Evolutionary conservation across 2,888 invertebrate genomes (phyloP).

Genomic region (Epirrhoe tristata): DNA sequence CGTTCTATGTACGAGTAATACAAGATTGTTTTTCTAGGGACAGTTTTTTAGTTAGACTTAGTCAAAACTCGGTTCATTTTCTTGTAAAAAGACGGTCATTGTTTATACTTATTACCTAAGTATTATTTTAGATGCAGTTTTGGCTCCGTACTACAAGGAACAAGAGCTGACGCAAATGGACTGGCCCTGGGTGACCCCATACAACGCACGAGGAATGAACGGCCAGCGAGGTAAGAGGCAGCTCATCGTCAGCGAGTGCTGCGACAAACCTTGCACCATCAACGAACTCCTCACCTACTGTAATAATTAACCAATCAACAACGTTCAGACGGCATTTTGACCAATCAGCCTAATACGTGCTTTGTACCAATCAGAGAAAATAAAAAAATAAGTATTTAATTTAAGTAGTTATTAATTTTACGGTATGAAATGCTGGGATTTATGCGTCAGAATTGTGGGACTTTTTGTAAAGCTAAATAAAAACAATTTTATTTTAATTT

Average conservation of each 20-base stretch:
- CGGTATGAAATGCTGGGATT: conserved; percentile 8
- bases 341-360: conserved; percentile 1
- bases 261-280: conserved; percentile 65
- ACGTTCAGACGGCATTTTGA: not conserved
- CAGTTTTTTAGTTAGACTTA: too few species aligned
- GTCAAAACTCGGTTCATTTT: too few species aligned
- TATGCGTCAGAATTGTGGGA: not conserved
- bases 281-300: conserved; percentile 64
- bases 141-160: conserved; percentile 60
- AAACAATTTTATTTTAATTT: not conserved
- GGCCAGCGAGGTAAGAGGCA: conserved; percentile 59
- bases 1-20: too few species aligned
- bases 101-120: conserved; percentile 1
- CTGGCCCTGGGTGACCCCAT: conserved; percentile 60
- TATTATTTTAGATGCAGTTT: conserved; percentile 52
- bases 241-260: conserved; percentile 66
- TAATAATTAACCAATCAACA: conserved; percentile 37
- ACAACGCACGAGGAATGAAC: conserved; percentile 54
- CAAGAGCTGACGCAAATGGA: conserved; percentile 50
- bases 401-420: not conserved
- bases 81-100: too few species aligned
- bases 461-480: not conserved
- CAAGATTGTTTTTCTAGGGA: too few species aligned
- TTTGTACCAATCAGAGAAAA: not conserved
- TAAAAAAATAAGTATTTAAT: not conserved